These are phyloP conservation scores for Rosalia funebris DNA, from an alignment of 2,888 invertebrate genomes.

Conservation along the genomic window DNA sequence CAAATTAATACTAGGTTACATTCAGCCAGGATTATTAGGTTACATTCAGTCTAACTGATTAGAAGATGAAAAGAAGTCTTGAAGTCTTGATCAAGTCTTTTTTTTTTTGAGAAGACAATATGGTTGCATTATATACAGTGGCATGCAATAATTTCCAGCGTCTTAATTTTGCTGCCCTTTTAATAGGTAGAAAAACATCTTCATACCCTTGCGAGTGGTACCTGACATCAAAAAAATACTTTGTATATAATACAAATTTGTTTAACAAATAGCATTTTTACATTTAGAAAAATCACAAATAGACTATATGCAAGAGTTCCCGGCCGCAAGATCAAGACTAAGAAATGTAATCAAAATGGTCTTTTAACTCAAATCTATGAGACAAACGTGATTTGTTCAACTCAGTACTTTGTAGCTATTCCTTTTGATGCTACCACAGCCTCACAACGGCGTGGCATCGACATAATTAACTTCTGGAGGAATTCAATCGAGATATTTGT, in stretches of 20 bases:
- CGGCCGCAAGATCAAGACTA: neutral
- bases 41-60: too few species aligned
- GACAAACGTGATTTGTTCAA: neutral
- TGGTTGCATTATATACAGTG: too few species aligned
- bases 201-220: neutral
- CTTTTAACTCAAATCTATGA: neutral
- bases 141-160: too few species aligned
- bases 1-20: too few species aligned
- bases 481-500: neutral
- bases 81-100: too few species aligned
- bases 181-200: neutral
- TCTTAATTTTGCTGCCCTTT: neutral
- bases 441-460: neutral
- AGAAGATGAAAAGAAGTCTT: too few species aligned
- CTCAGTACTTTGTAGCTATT: neutral
- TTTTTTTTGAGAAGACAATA: too few species aligned
- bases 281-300: neutral
- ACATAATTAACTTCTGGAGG: neutral
- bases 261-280: neutral
- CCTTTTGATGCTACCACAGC: neutral
- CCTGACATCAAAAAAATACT: neutral
- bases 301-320: neutral
- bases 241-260: neutral
- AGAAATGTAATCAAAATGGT: neutral
- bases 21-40: too few species aligned